These are phyloP conservation scores for Sisyra terminalis DNA, from an alignment of 2,888 invertebrate species.

Conservation along the genomic window DNA sequence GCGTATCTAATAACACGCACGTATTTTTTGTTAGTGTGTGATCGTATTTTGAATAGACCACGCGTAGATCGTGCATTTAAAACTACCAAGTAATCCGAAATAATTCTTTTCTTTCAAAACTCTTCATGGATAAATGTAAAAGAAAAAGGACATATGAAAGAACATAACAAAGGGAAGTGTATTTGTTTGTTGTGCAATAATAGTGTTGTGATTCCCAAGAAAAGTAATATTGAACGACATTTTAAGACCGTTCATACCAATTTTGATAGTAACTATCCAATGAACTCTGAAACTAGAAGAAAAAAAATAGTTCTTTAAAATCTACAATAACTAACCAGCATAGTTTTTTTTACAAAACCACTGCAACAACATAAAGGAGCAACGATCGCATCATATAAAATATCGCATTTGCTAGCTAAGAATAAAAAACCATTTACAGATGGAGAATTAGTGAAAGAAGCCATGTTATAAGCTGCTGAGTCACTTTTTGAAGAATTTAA, in stretches of 20 bases:
- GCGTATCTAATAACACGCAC: too few relatives aligned
- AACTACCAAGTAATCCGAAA: too few relatives aligned
- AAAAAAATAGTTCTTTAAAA: conserved; percentile 7
- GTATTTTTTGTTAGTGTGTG: too few relatives aligned
- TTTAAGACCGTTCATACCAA: conserved; percentile 11
- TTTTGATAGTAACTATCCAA: conserved; percentile 11
- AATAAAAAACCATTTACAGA: conserved; percentile 14
- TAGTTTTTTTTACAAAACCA: neutral
- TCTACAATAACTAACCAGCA: neutral
- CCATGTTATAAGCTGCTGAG: conserved; percentile 12
- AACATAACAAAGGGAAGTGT: conserved; percentile 12
- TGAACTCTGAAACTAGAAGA: conserved; percentile 10
- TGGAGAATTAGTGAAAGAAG: conserved; percentile 12
- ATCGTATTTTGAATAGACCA: too few relatives aligned
- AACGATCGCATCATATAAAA: conserved; percentile 4
- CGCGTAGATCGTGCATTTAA: too few relatives aligned
- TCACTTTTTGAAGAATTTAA: conserved; percentile 12
- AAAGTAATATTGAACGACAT: conserved; percentile 11
- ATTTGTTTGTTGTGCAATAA: conserved; percentile 11
- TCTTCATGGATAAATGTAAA: conserved; percentile 5
- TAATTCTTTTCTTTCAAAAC: too few relatives aligned
- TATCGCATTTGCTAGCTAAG: neutral
- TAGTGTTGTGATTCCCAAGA: conserved; percentile 12
- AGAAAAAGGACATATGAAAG: conserved; percentile 11
- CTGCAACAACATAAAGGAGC: conserved; percentile 1